Percentiles rank a stretch among this genome's conserved stretches.
These are phyloP conservation scores for Herpetotheres cachinnans DNA, from an alignment of 2,113 vertebrate genomes.

Conservation along the genomic window DNA sequence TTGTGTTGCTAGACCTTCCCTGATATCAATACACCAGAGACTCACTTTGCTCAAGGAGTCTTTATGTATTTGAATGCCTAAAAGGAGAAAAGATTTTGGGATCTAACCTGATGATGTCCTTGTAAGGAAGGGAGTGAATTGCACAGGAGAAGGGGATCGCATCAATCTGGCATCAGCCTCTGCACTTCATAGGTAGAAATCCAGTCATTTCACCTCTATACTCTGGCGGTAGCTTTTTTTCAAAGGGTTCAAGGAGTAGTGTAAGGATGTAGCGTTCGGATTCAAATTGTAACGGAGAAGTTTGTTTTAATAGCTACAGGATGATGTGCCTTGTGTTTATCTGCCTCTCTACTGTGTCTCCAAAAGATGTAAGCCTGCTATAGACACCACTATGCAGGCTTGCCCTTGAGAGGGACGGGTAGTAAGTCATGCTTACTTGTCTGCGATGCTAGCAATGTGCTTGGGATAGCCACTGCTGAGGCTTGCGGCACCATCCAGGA, in stretches of 20 bases:
- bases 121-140: background rate
- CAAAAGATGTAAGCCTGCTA: background rate
- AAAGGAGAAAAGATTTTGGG: background rate
- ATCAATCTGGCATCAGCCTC: background rate
- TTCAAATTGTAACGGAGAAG: background rate
- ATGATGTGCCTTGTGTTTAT: background rate
- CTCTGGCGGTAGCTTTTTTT: background rate
- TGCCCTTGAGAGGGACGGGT: background rate
- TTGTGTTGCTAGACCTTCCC: background rate
- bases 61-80: background rate
- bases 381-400: background rate
- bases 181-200: background rate
- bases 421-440: background rate
- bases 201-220: background rate
- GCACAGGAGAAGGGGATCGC: background rate
- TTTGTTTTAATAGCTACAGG: background rate
- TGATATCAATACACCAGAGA: background rate
- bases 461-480: background rate
- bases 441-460: background rate
- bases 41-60: background rate
- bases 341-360: background rate
- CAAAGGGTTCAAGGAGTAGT: background rate
- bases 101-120: background rate
- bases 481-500: background rate
- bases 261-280: background rate